Percentiles rank a stretch among this genome's conserved stretches.
Evolutionary conservation across 2,797 vertebrate species (phyloP).

Genomic region (Alectoris magna): DNA sequence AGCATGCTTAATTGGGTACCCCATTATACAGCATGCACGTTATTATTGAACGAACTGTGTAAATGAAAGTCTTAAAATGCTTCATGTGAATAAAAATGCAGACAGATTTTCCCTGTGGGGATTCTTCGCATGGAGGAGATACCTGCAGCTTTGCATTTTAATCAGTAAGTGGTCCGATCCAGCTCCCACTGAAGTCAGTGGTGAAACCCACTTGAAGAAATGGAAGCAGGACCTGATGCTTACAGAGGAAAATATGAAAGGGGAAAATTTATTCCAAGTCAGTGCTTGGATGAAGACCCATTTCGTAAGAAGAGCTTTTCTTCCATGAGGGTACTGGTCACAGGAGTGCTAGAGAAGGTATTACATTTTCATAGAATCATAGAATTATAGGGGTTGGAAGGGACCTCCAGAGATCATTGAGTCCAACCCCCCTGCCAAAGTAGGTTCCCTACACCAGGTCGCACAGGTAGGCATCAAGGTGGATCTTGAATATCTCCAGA

Average conservation of each 20-base stretch:
- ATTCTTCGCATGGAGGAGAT: slow-evolving; percentile 61
- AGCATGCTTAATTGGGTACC: slow-evolving; percentile 58
- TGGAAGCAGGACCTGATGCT: background rate
- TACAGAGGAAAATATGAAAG: background rate
- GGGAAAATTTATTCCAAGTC: background rate
- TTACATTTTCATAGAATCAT: background rate
- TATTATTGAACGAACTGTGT: slow-evolving; percentile 56
- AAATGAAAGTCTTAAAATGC: slow-evolving; percentile 64
- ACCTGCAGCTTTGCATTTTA: slow-evolving; percentile 55
- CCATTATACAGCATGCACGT: slow-evolving; percentile 42
- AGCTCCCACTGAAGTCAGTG: background rate
- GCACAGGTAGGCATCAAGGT: no score
- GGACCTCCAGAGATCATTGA: no score
- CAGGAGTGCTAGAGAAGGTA: background rate
- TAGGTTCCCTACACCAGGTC: no score
- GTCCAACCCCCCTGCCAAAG: no score
- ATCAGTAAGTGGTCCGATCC: background rate
- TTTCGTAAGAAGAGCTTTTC: background rate
- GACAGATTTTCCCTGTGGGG: slow-evolving; percentile 61
- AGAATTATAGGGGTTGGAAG: no score
- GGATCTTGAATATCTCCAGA: no score
- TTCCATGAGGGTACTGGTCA: background rate
- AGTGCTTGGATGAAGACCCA: background rate
- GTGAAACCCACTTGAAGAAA: background rate
- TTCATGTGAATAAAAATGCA: slow-evolving; percentile 63